phyloP scores from a whole-genome alignment of 2,113 vertebrate species.

The Bubalus kerabau region DNA sequence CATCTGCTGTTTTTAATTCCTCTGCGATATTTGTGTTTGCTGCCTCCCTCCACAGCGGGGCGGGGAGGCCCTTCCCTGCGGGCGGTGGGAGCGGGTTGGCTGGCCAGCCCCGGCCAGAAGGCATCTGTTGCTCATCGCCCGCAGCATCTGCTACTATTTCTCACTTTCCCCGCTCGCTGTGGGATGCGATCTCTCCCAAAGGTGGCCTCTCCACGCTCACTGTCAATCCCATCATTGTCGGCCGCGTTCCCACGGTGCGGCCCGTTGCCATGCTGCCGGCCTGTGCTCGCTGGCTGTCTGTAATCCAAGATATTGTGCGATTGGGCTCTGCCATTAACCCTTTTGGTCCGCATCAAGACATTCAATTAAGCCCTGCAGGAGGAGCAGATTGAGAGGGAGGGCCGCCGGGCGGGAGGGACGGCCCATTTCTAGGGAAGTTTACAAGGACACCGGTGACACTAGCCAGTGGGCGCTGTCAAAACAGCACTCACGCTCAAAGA shows the following conservation, averaged over 20 bases:
- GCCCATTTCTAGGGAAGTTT: neutral
- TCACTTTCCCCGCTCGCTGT: constrained; percentile 89
- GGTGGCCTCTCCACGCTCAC: constrained; percentile 89
- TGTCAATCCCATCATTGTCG: constrained; percentile 91
- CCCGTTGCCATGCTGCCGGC: constrained; percentile 77
- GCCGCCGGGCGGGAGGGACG: neutral
- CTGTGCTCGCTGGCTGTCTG: constrained; percentile 74
- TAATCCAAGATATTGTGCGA: constrained; percentile 73
- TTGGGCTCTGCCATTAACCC: constrained; percentile 71
- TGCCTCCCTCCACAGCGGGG: constrained; percentile 76
- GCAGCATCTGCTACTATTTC: constrained; percentile 96
- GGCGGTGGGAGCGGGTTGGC: constrained; percentile 82
- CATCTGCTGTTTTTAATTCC: constrained; percentile 86
- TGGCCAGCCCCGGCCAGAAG: constrained; percentile 89
- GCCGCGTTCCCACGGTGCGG: constrained; percentile 86
- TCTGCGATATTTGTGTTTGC: constrained; percentile 84
- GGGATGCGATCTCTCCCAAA: constrained; percentile 92
- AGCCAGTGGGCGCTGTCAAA: accelerated
- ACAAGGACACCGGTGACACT: accelerated
- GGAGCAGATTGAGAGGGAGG: constrained; percentile 54
- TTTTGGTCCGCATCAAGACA: constrained; percentile 56
- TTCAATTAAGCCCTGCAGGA: constrained; percentile 51
- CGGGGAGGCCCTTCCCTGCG: constrained; percentile 60
- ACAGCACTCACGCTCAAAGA: neutral
- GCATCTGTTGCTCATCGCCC: constrained; percentile 91